Conservation (phyloP, 1,140 invertebrate species). For the Pseudoatta argentina region DNA sequence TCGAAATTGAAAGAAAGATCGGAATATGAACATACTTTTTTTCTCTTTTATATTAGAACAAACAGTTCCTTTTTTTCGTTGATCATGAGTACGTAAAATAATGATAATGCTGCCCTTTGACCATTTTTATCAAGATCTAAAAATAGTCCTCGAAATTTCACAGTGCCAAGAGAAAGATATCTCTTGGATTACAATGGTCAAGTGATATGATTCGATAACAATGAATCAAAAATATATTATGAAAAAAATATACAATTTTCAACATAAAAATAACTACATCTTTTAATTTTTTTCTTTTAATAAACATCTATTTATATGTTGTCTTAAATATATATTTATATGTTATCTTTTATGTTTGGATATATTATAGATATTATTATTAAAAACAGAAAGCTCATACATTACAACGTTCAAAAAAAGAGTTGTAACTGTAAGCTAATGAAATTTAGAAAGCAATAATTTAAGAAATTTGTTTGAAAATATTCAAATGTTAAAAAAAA, state of each 20-base stretch:
- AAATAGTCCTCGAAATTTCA: slow-evolving; percentile 32
- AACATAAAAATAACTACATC: neutral
- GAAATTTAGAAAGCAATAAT: slow-evolving; percentile 7
- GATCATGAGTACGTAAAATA: neutral
- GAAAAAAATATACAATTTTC: neutral
- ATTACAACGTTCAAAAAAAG: neutral
- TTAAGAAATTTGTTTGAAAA: slow-evolving; percentile 22
- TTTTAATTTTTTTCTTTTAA: slow-evolving; percentile 7
- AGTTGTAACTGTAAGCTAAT: neutral
- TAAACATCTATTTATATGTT: neutral
- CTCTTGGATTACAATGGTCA: neutral
- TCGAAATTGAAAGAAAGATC: neutral
- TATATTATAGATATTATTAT: slow-evolving; percentile 1
- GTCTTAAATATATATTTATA: no score
- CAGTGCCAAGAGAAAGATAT: slow-evolving; percentile 38
- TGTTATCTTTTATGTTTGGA: neutral
- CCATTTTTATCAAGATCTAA: slow-evolving; percentile 49
- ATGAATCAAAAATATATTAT: no score
- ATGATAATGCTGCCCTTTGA: slow-evolving; percentile 33
- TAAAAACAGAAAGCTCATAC: neutral
- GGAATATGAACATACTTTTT: neutral
- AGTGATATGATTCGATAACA: slow-evolving; percentile 4
- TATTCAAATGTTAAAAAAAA: neutral
- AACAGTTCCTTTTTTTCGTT: neutral
- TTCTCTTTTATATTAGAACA: neutral